Conservation (phyloP, 2,888 invertebrate genomes). For the Morinoia aosen region DNA sequence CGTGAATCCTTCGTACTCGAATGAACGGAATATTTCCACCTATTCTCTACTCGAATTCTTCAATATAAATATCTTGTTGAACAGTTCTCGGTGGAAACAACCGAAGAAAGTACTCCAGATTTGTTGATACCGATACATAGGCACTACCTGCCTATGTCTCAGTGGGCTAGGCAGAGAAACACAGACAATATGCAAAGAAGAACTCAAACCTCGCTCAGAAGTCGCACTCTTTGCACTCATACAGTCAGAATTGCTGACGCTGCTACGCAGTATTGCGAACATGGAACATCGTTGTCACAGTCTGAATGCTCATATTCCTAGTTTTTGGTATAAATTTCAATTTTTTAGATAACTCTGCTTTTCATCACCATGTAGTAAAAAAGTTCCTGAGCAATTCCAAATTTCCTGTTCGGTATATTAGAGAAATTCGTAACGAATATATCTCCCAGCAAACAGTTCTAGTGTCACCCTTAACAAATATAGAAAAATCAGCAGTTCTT, state of each 20-base stretch:
- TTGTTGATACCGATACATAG: neutral
- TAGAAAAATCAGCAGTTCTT: too few species aligned
- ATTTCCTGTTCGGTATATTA: too few species aligned
- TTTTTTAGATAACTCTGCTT: too few species aligned
- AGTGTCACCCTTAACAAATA: too few species aligned
- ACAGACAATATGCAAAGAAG: neutral
- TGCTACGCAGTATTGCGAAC: neutral
- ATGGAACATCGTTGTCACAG: neutral
- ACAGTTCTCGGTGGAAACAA: neutral
- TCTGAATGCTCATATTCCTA: neutral
- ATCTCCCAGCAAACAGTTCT: too few species aligned
- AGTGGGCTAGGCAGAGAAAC: neutral
- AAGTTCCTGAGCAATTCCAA: too few species aligned
- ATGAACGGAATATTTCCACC: neutral
- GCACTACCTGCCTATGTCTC: neutral
- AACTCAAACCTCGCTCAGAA: neutral
- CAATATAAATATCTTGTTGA: neutral
- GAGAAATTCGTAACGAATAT: too few species aligned
- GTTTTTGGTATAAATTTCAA: neutral
- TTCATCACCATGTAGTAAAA: too few species aligned
- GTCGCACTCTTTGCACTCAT: neutral
- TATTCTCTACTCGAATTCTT: neutral
- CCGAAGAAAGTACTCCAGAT: neutral
- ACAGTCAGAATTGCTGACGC: neutral
- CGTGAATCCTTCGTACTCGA: neutral